phyloP scores from a whole-genome alignment of 2,797 vertebrate species.

The Rhinoraja longicauda region DNA sequence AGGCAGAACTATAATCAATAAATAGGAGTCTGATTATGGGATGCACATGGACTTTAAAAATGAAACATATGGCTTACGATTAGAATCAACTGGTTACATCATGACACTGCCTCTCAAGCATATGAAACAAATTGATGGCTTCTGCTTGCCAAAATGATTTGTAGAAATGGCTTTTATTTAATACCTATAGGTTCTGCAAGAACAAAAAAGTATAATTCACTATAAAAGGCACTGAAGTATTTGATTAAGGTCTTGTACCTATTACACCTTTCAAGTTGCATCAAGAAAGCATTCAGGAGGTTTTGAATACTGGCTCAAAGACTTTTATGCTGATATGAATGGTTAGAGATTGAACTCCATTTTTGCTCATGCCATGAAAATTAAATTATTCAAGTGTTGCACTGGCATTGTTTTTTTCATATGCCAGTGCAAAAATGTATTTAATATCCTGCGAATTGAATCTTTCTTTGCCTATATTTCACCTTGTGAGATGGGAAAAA shows the following conservation, averaged over 20 bases:
- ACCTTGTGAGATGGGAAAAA: not conserved
- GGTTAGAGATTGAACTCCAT: not conserved
- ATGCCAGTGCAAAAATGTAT: not conserved
- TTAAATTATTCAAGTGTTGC: not conserved
- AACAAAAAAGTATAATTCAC: not conserved
- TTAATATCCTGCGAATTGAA: not conserved
- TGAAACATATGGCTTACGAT: not conserved
- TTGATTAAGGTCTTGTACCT: not conserved
- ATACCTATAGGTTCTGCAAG: not conserved
- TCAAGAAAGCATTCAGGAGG: not conserved
- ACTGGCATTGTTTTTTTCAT: not conserved
- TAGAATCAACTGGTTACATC: not conserved
- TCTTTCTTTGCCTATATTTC: not conserved
- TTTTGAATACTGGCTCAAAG: not conserved
- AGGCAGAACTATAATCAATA: too few species aligned
- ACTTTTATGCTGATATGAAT: not conserved
- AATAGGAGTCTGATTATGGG: not conserved
- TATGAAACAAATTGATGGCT: not conserved
- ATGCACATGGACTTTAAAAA: not conserved
- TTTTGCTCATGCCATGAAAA: not conserved
- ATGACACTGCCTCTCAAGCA: not conserved
- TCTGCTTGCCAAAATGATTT: not conserved
- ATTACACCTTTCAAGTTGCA: not conserved
- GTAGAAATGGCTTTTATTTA: conserved; percentile 22
- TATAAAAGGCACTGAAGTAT: not conserved